These are phyloP conservation scores for Nysson spinosus DNA, from an alignment of 2,888 invertebrate species.

Conservation along the genomic window DNA sequence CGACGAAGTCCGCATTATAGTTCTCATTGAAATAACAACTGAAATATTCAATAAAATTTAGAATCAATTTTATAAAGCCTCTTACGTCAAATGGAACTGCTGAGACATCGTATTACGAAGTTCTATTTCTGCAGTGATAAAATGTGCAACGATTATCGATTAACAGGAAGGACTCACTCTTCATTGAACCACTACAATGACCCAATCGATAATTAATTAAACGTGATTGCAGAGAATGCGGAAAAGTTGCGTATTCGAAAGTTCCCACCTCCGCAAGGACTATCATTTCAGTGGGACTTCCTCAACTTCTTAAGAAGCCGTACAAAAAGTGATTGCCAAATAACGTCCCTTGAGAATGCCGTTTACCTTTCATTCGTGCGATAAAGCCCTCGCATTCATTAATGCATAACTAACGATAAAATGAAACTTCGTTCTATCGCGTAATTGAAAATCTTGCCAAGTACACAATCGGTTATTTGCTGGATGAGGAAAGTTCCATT, in stretches of 20 bases:
- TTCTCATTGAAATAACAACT: no score
- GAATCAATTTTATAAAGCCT: no score
- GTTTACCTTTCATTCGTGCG: constrained; percentile 55
- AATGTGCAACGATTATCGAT: no score
- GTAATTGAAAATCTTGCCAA: constrained; percentile 44
- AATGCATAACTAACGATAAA: constrained; percentile 45
- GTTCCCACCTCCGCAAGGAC: constrained; percentile 49
- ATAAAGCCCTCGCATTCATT: constrained; percentile 42
- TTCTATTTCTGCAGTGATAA: no score
- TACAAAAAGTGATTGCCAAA: constrained; percentile 51
- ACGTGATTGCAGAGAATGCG: constrained; percentile 50
- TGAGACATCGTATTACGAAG: no score
- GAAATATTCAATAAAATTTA: no score
- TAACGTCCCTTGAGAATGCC: constrained; percentile 35
- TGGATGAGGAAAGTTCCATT: constrained; percentile 12
- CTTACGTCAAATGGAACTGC: no score
- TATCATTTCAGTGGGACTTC: constrained; percentile 45
- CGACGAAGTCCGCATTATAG: no score
- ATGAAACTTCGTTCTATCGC: constrained; percentile 33
- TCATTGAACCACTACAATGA: neutral
- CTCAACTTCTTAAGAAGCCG: constrained; percentile 44
- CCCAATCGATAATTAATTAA: constrained; percentile 58
- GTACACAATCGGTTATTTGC: constrained; percentile 22
- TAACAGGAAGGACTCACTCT: neutral
- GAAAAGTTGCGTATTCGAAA: constrained; percentile 46